These are phyloP conservation scores for Pithys albifrons DNA, from an alignment of 2,113 vertebrate genomes.

Conservation along the genomic window DNA sequence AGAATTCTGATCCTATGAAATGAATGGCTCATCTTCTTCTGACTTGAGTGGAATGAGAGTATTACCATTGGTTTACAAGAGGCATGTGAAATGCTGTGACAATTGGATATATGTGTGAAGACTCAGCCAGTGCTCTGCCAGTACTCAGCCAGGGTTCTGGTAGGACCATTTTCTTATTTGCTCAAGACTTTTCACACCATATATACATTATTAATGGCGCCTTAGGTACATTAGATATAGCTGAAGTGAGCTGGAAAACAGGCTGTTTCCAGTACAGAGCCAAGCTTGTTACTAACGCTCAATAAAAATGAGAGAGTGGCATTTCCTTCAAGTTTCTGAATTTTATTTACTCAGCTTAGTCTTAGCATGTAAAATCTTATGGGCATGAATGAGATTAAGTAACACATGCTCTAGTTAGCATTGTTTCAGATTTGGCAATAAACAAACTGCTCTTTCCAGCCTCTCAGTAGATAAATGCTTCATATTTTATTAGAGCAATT, in stretches of 20 bases:
- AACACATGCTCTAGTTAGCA: slow-evolving; percentile 53
- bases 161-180: background rate
- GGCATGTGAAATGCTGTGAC: background rate
- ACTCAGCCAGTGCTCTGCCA: background rate
- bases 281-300: background rate
- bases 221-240: background rate
- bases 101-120: background rate
- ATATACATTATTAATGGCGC: background rate
- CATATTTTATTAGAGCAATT: slow-evolving; percentile 64
- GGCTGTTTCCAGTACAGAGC: background rate
- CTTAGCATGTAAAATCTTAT: slow-evolving; percentile 76
- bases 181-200: background rate
- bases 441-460: slow-evolving; percentile 57
- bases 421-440: slow-evolving; percentile 51
- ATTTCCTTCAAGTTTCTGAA: slow-evolving; percentile 66
- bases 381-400: slow-evolving; percentile 75
- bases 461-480: slow-evolving; percentile 44
- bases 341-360: slow-evolving; percentile 78
- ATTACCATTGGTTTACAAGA: background rate
- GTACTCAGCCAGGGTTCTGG: too few relatives aligned
- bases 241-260: background rate
- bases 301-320: background rate
- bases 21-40: background rate
- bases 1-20: background rate
- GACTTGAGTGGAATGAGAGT: background rate